Percentiles rank a stretch among this genome's conserved stretches.
These are phyloP conservation scores for Colletes collaris DNA, from an alignment of 2,888 invertebrate species.

Conservation along the genomic window DNA sequence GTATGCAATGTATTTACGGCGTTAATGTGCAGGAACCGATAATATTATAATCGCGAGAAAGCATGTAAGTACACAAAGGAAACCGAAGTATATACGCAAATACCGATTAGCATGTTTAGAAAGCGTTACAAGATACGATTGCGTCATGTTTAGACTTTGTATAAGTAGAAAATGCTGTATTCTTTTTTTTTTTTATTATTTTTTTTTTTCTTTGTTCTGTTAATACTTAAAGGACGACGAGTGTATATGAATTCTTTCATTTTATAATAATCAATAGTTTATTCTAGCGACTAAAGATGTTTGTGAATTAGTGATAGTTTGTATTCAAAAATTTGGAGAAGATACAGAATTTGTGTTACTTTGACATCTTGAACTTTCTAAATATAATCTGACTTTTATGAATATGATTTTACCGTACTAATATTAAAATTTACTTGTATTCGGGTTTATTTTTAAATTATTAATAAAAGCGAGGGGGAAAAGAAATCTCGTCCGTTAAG, in stretches of 20 bases:
- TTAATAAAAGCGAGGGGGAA: neutral
- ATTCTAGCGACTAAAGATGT: too few species aligned
- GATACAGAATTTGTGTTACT: too few species aligned
- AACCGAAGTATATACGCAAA: constrained; percentile 7
- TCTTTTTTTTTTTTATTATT: neutral
- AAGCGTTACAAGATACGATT: constrained; percentile 19
- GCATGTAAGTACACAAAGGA: constrained; percentile 1
- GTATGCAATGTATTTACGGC: neutral
- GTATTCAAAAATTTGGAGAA: neutral
- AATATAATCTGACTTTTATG: neutral
- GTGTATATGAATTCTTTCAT: neutral
- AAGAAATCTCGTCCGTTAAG: constrained; percentile 20
- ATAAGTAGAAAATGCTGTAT: constrained; percentile 28
- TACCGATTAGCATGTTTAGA: constrained; percentile 20
- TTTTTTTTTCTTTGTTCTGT: neutral
- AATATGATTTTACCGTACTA: too few species aligned
- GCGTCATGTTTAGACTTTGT: constrained; percentile 18
- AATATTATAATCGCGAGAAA: neutral
- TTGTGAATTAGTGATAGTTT: neutral
- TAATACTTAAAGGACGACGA: constrained; percentile 33
- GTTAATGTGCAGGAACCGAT: neutral
- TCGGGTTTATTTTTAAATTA: neutral
- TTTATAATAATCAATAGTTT: neutral
- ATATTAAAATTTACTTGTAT: neutral
- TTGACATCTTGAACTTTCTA: too few species aligned